Conservation (phyloP, 2,888 invertebrate species). For the Agonum fuliginosum region DNA sequence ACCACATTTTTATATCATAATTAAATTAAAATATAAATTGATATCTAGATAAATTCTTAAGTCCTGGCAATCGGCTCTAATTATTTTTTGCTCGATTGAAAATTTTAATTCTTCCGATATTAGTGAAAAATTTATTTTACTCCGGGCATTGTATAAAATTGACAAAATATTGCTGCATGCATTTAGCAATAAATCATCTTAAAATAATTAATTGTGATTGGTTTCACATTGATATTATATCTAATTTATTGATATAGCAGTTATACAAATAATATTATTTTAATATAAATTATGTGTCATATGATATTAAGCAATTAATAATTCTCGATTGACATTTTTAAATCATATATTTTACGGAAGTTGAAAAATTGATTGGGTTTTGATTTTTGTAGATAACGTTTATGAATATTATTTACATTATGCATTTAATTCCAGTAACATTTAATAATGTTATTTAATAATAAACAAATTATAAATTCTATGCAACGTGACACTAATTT, state of each 20-base stretch:
- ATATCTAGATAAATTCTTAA: no score
- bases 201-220: background rate
- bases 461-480: background rate
- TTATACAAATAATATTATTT: background rate
- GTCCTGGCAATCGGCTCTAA: no score
- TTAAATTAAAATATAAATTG: no score
- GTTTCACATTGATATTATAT: background rate
- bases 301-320: background rate
- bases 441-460: constrained; percentile 17
- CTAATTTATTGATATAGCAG: background rate
- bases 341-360: background rate
- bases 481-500: no score
- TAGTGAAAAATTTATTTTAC: background rate
- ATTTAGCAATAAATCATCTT: background rate
- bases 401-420: constrained; percentile 28
- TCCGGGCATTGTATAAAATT: background rate
- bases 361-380: background rate
- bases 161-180: background rate
- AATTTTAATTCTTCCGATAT: no score
- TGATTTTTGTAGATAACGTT: background rate
- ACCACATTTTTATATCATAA: no score
- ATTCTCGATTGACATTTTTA: background rate
- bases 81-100: no score
- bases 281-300: background rate
- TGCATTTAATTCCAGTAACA: background rate